Evolutionary conservation across 2,113 vertebrate genomes (phyloP).

Genomic region (Alligator sinensis): DNA sequence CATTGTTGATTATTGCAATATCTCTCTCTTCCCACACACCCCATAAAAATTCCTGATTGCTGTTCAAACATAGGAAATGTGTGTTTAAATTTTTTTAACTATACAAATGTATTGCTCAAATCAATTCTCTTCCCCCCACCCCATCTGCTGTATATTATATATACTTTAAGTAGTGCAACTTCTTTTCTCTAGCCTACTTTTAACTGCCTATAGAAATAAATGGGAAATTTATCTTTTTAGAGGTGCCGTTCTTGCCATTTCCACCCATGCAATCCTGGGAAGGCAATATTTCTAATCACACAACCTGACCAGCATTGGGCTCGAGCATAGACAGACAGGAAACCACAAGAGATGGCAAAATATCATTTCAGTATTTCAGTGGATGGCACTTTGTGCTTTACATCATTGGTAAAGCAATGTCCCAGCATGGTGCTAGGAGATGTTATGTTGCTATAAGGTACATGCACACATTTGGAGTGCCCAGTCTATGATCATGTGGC

Average conservation of each 20-base stretch:
- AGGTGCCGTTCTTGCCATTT: slow-evolving; percentile 35
- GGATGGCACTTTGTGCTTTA: neutral
- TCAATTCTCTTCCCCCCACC: neutral
- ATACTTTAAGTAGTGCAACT: slow-evolving; percentile 43
- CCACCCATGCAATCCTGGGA: neutral
- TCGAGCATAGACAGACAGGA: too few relatives aligned
- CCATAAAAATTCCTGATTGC: slow-evolving; percentile 51
- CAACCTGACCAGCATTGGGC: neutral
- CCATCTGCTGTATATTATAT: slow-evolving; percentile 41
- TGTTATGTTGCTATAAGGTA: neutral
- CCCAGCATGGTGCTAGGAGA: neutral
- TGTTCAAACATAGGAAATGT: slow-evolving; percentile 69
- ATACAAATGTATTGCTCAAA: slow-evolving; percentile 3
- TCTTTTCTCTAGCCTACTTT: neutral
- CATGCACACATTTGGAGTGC: too few relatives aligned
- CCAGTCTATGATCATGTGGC: too few relatives aligned
- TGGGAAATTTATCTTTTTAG: slow-evolving; percentile 12
- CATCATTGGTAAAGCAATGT: neutral
- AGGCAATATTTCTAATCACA: neutral
- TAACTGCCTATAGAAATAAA: slow-evolving; percentile 24
- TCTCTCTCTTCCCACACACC: neutral
- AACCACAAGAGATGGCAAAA: neutral
- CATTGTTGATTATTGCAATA: slow-evolving; percentile 17
- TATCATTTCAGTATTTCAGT: neutral
- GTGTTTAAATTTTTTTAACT: slow-evolving; percentile 25